These are phyloP conservation scores for Papilio elwesi DNA, from an alignment of 2,888 invertebrate species.

Conservation along the genomic window DNA sequence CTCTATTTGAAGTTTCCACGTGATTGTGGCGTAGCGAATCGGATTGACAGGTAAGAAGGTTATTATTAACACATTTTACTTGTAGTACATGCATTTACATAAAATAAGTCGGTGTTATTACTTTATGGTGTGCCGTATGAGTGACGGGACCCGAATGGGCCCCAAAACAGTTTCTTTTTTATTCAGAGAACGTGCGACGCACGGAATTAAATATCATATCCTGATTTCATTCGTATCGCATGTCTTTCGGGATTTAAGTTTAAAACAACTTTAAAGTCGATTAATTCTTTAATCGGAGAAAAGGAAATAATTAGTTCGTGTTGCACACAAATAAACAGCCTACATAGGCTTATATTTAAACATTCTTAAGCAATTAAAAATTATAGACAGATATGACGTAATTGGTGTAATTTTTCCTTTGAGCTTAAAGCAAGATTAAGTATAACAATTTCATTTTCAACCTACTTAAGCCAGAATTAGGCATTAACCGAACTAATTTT, in stretches of 20 bases:
- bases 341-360: too few relatives aligned
- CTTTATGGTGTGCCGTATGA: slow-evolving; percentile 56
- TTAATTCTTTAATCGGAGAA: neutral
- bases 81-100: slow-evolving; percentile 60
- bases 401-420: too few relatives aligned
- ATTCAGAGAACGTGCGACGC: slow-evolving; percentile 19
- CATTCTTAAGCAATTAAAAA: too few relatives aligned
- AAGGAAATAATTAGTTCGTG: neutral
- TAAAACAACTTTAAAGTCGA: neutral
- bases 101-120: slow-evolving; percentile 62
- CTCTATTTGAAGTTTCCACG: slow-evolving; percentile 66
- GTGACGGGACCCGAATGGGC: slow-evolving; percentile 41
- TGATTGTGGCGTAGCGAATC: slow-evolving; percentile 78
- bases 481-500: too few relatives aligned
- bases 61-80: slow-evolving; percentile 83
- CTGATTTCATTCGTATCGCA: slow-evolving; percentile 19
- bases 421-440: too few relatives aligned
- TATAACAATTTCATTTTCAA: too few relatives aligned
- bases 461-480: too few relatives aligned
- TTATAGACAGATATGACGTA: too few relatives aligned
- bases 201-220: slow-evolving; percentile 36
- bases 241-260: slow-evolving; percentile 15
- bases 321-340: neutral
- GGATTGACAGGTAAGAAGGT: slow-evolving; percentile 80
- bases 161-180: slow-evolving; percentile 6